A percentile compares a stretch with the other conserved stretches of the same genome.
These are phyloP conservation scores for Pantherophis alleghaniensis DNA, from an alignment of 2,797 vertebrate species.

Conservation along the genomic window DNA sequence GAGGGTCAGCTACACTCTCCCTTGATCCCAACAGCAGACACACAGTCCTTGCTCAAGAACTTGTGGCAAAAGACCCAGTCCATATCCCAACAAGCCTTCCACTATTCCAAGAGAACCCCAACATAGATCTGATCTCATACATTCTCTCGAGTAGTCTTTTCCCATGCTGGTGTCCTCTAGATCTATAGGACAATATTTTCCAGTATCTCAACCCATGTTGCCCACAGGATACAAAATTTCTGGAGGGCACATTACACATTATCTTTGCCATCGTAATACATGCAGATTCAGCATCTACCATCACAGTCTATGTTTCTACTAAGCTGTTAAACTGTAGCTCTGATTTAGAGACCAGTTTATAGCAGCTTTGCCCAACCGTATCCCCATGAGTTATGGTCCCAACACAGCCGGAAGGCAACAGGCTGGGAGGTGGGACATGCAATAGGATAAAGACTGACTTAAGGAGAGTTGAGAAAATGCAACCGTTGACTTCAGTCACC, in stretches of 20 bases:
- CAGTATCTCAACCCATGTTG: background rate
- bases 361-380: background rate
- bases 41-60: background rate
- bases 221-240: background rate
- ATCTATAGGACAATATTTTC: background rate
- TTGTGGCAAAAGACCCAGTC: background rate
- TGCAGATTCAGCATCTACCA: background rate
- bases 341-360: background rate
- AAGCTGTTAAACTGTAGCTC: background rate
- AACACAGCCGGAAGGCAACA: background rate
- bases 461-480: no score
- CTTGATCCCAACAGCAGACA: background rate
- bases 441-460: no score
- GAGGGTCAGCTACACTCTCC: background rate
- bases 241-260: background rate
- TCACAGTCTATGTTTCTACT: background rate
- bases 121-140: background rate
- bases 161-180: background rate
- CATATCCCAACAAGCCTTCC: background rate
- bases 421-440: background rate
- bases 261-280: background rate
- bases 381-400: background rate
- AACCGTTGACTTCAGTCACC: constrained; percentile 67
- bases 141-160: background rate
- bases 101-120: background rate